phyloP scores from a whole-genome alignment of 2,888 invertebrate genomes.

The Aspidiotus destructor region DNA sequence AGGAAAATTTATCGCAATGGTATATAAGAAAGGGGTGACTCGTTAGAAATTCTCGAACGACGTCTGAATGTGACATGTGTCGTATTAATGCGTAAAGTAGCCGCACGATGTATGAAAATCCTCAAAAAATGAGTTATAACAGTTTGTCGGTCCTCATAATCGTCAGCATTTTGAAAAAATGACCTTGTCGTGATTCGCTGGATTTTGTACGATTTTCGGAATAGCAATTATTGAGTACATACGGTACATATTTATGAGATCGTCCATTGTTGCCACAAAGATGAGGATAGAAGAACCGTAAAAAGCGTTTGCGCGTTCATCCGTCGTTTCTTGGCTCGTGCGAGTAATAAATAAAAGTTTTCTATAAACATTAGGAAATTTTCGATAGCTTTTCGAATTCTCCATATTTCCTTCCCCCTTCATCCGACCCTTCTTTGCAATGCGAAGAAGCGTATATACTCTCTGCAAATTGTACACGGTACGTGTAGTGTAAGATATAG shows the following conservation, averaged over 20 bases:
- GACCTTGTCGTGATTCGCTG: not conserved
- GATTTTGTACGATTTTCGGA: not conserved
- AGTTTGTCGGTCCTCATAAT: too few relatives aligned
- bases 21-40: slow-evolving; percentile 2
- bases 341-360: not conserved
- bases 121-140: not conserved
- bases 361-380: slow-evolving; percentile 1
- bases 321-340: slow-evolving; percentile 1
- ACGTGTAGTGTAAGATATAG: too few relatives aligned
- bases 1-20: not conserved
- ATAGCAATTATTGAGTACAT: not conserved
- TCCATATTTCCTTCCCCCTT: not conserved
- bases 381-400: slow-evolving; percentile 3
- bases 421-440: too few relatives aligned
- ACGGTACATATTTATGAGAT: too few relatives aligned
- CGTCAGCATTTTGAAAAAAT: too few relatives aligned
- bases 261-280: too few relatives aligned
- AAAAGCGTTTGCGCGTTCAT: not conserved
- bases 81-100: not conserved
- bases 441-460: not conserved
- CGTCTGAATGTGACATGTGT: slow-evolving; percentile 7
- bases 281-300: not conserved
- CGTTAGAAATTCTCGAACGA: slow-evolving; percentile 7
- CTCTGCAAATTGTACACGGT: not conserved
- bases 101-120: not conserved